Percentiles rank a stretch among this genome's conserved stretches.
phyloP scores from a whole-genome alignment of 1,140 invertebrate genomes.

The Lepidotrigona ventralis region DNA sequence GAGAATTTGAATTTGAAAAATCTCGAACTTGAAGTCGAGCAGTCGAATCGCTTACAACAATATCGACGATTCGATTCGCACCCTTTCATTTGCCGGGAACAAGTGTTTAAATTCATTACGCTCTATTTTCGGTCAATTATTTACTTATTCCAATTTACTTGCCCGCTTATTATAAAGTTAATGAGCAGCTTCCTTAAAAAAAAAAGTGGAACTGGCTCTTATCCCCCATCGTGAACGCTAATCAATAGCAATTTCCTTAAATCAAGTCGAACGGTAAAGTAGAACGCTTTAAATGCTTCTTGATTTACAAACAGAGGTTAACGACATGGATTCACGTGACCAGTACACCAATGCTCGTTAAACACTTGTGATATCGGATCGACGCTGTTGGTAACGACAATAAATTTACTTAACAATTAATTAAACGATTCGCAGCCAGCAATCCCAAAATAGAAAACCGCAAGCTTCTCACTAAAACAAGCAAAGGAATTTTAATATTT shows the following conservation, averaged over 20 bases:
- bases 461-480: neutral
- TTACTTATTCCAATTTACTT: neutral
- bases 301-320: slow-evolving; percentile 32
- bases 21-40: neutral
- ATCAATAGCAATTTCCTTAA: slow-evolving; percentile 50
- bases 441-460: neutral
- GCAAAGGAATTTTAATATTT: neutral
- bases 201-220: slow-evolving; percentile 6
- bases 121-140: neutral
- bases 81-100: too few relatives aligned
- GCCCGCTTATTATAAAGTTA: slow-evolving; percentile 11
- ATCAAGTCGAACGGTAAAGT: slow-evolving; percentile 31
- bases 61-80: neutral
- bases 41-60: neutral
- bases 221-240: slow-evolving; percentile 18
- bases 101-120: neutral
- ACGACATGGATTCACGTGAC: neutral
- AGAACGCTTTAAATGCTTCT: slow-evolving; percentile 32
- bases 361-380: neutral
- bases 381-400: neutral
- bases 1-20: neutral
- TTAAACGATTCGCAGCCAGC: too few relatives aligned
- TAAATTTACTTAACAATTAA: neutral
- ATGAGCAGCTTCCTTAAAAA: slow-evolving; percentile 36
- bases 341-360: neutral